phyloP scores from a whole-genome alignment of 2,888 invertebrate species.

The Lottia scabra region DNA sequence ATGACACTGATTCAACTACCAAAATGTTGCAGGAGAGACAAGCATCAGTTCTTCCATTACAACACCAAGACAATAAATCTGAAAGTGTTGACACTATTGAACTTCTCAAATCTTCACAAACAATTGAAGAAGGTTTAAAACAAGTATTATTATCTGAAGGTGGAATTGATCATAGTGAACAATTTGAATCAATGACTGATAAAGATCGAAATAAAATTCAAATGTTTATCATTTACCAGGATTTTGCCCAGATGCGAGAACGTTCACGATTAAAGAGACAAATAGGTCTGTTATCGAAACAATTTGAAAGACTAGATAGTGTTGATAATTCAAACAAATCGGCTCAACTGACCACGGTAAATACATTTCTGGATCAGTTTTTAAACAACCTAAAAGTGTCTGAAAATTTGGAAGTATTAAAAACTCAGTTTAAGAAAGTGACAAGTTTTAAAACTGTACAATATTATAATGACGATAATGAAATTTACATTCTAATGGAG shows the following conservation, averaged over 20 bases:
- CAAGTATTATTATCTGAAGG: not conserved
- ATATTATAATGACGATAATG: not conserved
- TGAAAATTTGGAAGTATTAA: not conserved
- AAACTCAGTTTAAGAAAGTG: not conserved
- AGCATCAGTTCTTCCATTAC: not conserved
- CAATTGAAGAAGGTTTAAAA: not conserved
- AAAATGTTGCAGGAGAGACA: too few relatives aligned
- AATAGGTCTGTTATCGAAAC: not conserved
- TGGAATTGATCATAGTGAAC: not conserved
- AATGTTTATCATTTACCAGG: not conserved
- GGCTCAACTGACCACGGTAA: not conserved
- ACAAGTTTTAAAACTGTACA: not conserved
- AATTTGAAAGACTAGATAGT: not conserved
- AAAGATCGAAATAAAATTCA: conserved; percentile 2
- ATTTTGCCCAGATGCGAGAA: not conserved
- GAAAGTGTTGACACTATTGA: not conserved
- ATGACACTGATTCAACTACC: too few relatives aligned
- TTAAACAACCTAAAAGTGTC: not conserved
- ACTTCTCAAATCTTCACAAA: not conserved
- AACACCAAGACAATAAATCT: not conserved
- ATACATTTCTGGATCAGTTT: not conserved
- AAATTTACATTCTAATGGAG: not conserved
- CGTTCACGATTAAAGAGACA: not conserved
- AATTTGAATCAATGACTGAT: not conserved
- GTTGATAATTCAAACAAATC: not conserved